Evolutionary conservation across 2,797 vertebrate species (phyloP), one percentile per base, ranked within the genome.

Genomic region (Pangasius djambal): DNA sequence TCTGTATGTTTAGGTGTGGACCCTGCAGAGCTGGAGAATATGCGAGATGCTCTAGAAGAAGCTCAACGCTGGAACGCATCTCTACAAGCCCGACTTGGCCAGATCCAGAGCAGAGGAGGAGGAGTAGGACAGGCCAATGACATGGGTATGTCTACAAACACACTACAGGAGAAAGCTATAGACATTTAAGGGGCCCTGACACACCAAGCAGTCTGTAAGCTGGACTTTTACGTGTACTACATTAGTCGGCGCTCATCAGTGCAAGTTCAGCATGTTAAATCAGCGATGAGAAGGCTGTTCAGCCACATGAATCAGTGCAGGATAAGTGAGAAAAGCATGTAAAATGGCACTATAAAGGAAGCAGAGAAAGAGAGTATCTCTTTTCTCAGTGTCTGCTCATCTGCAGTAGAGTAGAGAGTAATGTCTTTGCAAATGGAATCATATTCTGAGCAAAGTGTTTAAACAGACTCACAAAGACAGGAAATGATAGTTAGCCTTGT

Each of bases 11-110:
- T 70, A 91, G 86, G 90, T 88, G 93, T 91, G 67, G 88, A 87
- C 89, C 87, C 88, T n/a, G 34, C 67, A 91, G 96, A 96, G 85
- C 88, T 97, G 44, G 95, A 96, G 93, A 95, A 95, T 83, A 91
- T 96, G 93, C 94, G 93, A 44, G 94, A 96, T 89, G 96, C 97
- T 90, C 94, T 97, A 2, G 96, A 97, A 92, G 97, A 97, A 44
- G 94, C 96, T 44, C 97, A 97, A 83, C 95, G 96, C 89, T 97
- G 96, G 96, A 97, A 97, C 10, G 88, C 93, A 10, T 97, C 96
- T 34, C 93, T 97, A 34, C 97, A 97, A 92, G 95, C 96, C 82
- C 94, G 96, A 63, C 93, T 97, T 63, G 97, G 96, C 44, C 95
- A 96, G 82, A 97, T 96, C 86, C 96, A 97, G 94, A 96, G 92